A percentile compares a stretch with the other conserved stretches of the same genome.
Evolutionary conservation across 2,888 invertebrate genomes (phyloP).

Genomic region (Oegoconia quadripuncta): DNA sequence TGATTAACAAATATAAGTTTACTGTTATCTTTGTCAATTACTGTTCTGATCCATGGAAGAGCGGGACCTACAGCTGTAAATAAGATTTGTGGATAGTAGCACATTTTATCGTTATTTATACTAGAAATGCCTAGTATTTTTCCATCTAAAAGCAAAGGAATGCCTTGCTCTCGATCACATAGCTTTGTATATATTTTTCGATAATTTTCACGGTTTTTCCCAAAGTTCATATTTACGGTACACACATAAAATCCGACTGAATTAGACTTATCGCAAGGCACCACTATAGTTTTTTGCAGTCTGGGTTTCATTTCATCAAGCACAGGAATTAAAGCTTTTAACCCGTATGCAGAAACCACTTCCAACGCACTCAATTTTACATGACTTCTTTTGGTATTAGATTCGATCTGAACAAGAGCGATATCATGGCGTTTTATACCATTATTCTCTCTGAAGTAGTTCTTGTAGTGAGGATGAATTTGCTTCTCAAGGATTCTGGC

Average conservation of each 20-base stretch:
- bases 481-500: conserved; percentile 20
- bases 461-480: conserved; percentile 23
- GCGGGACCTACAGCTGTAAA: conserved; percentile 35
- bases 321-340: conserved; percentile 34
- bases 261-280: conserved; percentile 29
- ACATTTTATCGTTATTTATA: conserved; percentile 20
- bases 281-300: conserved; percentile 30
- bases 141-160: conserved; percentile 42
- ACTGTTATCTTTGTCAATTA: conserved; percentile 1
- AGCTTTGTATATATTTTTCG: conserved; percentile 12
- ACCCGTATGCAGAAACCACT: conserved; percentile 28
- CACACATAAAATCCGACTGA: conserved; percentile 36
- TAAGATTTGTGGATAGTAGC: conserved; percentile 25
- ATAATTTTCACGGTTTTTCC: background rate
- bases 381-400: conserved; percentile 13
- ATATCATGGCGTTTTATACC: conserved; percentile 21
- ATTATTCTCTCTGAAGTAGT: conserved; percentile 14
- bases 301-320: conserved; percentile 20
- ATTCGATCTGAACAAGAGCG: conserved; percentile 21
- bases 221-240: conserved; percentile 28
- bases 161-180: conserved; percentile 36
- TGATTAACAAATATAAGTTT: background rate
- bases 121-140: conserved; percentile 37
- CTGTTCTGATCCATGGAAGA: conserved; percentile 38
- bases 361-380: conserved; percentile 36